phyloP scores from a whole-genome alignment of 1,140 invertebrate species.

The Conopomorpha cramerella region DNA sequence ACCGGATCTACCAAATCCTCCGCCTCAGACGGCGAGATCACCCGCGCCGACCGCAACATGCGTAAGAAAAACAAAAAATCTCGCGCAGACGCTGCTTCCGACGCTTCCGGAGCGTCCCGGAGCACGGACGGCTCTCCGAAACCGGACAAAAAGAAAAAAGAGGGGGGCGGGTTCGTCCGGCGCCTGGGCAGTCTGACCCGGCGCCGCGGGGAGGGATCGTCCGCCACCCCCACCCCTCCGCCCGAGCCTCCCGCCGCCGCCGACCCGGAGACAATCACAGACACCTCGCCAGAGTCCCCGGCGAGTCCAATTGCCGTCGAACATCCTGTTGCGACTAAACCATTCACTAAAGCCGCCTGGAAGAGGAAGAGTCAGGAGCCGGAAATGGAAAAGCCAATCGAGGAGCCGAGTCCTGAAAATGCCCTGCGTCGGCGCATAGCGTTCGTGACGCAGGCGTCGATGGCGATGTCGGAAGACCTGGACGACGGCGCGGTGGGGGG shows the following conservation, averaged over 20 bases:
- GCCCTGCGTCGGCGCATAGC: slow-evolving; percentile 43
- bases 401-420: slow-evolving; percentile 46
- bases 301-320: slow-evolving; percentile 37
- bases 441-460: slow-evolving; percentile 42
- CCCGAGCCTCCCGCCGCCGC: slow-evolving; percentile 4
- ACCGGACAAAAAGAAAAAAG: slow-evolving; percentile 30
- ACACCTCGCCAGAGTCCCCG: not conserved
- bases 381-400: slow-evolving; percentile 45
- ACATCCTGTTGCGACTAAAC: slow-evolving; percentile 45
- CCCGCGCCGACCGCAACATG: slow-evolving; percentile 47
- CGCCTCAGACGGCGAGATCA: slow-evolving; percentile 41
- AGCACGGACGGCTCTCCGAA: slow-evolving; percentile 33
- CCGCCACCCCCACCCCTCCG: slow-evolving; percentile 17
- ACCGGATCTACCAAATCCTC: slow-evolving; percentile 35
- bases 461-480: slow-evolving; percentile 35
- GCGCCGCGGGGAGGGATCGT: slow-evolving; percentile 30
- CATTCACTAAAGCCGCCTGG: slow-evolving; percentile 52
- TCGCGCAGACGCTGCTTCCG: slow-evolving; percentile 25
- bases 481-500: slow-evolving; percentile 20
- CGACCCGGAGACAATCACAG: not conserved
- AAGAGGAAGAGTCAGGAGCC: slow-evolving; percentile 27
- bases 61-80: slow-evolving; percentile 47
- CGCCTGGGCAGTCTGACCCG: slow-evolving; percentile 17
- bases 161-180: slow-evolving; percentile 5
- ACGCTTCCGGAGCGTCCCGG: slow-evolving; percentile 17